Percentiles rank a stretch among this genome's conserved stretches.
These are phyloP conservation scores for Maniola hyperantus DNA, from an alignment of 2,888 invertebrate species.

Conservation along the genomic window DNA sequence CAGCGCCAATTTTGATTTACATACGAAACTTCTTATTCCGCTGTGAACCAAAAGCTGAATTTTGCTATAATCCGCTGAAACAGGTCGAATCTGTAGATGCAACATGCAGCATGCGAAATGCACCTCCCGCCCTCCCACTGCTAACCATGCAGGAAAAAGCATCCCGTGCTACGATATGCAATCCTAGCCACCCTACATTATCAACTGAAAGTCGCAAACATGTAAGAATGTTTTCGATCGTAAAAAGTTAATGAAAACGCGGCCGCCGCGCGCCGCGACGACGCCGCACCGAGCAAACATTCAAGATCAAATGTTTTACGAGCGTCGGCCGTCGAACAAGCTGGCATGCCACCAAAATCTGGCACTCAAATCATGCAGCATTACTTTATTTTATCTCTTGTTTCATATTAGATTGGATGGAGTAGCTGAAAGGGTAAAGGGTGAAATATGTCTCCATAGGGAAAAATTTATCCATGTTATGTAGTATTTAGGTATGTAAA, in stretches of 20 bases:
- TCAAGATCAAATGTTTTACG: conserved; percentile 41
- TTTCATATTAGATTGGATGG: conserved; percentile 3
- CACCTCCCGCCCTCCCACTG: too few relatives aligned
- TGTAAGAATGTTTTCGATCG: conserved; percentile 52
- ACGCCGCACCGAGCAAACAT: conserved; percentile 47
- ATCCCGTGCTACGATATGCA: background rate
- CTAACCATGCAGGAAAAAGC: too few relatives aligned
- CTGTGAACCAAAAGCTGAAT: too few relatives aligned
- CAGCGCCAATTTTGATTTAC: too few relatives aligned
- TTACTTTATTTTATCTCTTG: conserved; percentile 11
- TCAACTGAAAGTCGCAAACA: conserved; percentile 24
- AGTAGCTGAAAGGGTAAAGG: conserved; percentile 2
- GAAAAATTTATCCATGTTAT: background rate
- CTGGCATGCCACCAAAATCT: conserved; percentile 43
- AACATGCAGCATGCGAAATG: too few relatives aligned
- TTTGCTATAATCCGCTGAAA: too few relatives aligned
- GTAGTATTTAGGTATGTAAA: too few relatives aligned
- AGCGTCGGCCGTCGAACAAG: conserved; percentile 33
- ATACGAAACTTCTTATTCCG: too few relatives aligned
- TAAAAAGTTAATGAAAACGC: conserved; percentile 65
- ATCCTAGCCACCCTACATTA: conserved; percentile 11
- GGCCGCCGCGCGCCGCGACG: conserved; percentile 42
- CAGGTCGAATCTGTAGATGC: too few relatives aligned
- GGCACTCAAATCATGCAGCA: conserved; percentile 14
- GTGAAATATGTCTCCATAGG: conserved; percentile 2